Conservation (phyloP, 2,113 vertebrate species). For the Okapia johnstoni region DNA sequence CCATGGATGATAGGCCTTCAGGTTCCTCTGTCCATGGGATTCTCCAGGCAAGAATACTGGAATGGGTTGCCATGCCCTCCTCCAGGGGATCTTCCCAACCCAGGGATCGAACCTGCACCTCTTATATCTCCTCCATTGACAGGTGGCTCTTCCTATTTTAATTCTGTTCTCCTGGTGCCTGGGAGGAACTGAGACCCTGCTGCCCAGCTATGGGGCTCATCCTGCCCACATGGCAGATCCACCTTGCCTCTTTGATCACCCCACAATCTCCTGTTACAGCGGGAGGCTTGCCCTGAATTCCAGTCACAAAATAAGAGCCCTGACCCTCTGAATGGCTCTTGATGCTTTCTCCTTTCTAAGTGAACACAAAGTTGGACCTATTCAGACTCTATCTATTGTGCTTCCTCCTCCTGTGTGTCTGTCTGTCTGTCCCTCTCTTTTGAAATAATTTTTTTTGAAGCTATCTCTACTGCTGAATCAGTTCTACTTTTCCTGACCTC, state of each 20-base stretch:
- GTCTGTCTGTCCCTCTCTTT: neutral
- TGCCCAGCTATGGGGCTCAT: neutral
- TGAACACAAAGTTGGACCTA: neutral
- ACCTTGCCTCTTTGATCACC: neutral
- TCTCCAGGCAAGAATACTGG: neutral
- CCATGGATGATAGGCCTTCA: neutral
- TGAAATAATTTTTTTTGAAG: neutral
- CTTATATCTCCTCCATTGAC: neutral
- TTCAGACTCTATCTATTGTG: neutral
- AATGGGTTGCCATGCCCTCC: neutral
- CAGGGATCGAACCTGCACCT: neutral
- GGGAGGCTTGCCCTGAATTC: neutral
- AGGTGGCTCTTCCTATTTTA: neutral
- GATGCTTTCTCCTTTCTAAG: neutral
- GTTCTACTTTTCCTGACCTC: neutral
- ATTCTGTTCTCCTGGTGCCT: neutral
- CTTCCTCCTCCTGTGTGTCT: neutral
- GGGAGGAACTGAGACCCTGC: neutral
- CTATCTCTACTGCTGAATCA: neutral
- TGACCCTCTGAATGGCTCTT: neutral
- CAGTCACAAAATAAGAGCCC: neutral
- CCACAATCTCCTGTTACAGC: neutral
- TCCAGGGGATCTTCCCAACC: neutral
- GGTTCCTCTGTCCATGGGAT: neutral
- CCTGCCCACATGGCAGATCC: neutral